These are phyloP conservation scores for Myiagra hebetior DNA, from an alignment of 2,113 vertebrate species.

Conservation along the genomic window DNA sequence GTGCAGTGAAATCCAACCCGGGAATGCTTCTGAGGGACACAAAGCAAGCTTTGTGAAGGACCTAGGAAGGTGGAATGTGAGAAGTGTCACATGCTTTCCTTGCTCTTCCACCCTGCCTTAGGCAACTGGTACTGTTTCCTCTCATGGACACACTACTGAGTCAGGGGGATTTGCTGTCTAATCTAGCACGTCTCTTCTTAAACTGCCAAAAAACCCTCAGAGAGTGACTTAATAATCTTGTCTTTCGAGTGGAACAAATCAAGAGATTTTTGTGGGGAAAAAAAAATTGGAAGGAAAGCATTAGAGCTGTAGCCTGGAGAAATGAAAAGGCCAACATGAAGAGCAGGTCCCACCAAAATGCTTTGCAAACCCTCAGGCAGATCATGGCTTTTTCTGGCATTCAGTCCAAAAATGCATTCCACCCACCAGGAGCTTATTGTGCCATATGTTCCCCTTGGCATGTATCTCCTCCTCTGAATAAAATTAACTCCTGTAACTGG, in stretches of 20 bases:
- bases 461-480: not conserved
- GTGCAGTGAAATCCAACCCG: not conserved
- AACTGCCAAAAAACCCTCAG: not conserved
- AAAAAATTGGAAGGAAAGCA: not conserved
- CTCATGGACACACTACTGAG: not conserved
- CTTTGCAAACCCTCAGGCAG: not conserved
- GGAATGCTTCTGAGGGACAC: not conserved
- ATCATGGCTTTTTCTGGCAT: not conserved
- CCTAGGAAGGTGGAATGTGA: not conserved
- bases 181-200: not conserved
- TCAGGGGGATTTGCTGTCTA: not conserved
- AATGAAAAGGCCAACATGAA: not conserved
- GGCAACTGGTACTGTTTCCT: not conserved
- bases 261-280: not conserved
- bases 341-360: slow-evolving; percentile 3
- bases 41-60: not conserved
- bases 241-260: not conserved
- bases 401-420: slow-evolving; percentile 18
- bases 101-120: not conserved
- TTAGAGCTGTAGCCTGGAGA: not conserved
- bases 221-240: not conserved
- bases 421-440: not conserved
- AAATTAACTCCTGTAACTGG: slow-evolving; percentile 9
- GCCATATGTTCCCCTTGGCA: not conserved
- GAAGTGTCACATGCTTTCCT: not conserved